phyloP scores from a whole-genome alignment of 2,113 vertebrate species.

The Polyodon spathula region DNA sequence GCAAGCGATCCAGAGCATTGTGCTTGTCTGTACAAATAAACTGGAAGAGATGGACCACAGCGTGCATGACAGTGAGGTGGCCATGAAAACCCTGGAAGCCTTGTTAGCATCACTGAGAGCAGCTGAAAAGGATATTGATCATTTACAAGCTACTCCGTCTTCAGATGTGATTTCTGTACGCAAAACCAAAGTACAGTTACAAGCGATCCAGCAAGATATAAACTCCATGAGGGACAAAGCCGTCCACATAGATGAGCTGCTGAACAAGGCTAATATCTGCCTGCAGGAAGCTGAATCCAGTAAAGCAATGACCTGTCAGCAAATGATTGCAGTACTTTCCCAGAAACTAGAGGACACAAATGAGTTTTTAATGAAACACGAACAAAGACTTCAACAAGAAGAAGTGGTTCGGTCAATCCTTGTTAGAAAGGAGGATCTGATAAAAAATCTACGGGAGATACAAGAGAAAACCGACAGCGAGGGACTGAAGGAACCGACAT shows the following conservation, averaged over 20 bases:
- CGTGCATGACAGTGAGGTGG: conserved; percentile 54
- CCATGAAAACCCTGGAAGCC: conserved; percentile 62
- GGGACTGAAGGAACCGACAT: conserved; percentile 76
- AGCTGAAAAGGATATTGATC: too few species aligned
- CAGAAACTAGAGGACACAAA: neutral
- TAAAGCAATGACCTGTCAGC: conserved; percentile 36
- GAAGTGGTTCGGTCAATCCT: conserved; percentile 46
- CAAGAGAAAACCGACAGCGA: conserved; percentile 50
- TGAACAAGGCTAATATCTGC: conserved; percentile 33
- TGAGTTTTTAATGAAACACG: conserved; percentile 15
- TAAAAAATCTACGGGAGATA: conserved; percentile 66
- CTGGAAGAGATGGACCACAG: conserved; percentile 63
- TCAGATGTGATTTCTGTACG: conserved; percentile 15
- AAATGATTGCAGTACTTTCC: conserved; percentile 34
- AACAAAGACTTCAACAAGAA: conserved; percentile 41
- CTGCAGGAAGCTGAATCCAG: conserved; percentile 36
- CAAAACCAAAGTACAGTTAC: conserved; percentile 7
- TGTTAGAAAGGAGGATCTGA: conserved; percentile 52
- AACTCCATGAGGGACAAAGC: conserved; percentile 40
- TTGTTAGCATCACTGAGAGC: conserved; percentile 71
- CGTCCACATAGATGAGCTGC: conserved; percentile 38
- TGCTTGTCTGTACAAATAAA: conserved; percentile 53
- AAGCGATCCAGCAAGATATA: conserved; percentile 26
- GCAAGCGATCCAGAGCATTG: conserved; percentile 48
- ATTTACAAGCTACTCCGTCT: conserved; percentile 27